Evolutionary conservation across 1,140 invertebrate species (phyloP).

Genomic region (Oscheius sp.): DNA sequence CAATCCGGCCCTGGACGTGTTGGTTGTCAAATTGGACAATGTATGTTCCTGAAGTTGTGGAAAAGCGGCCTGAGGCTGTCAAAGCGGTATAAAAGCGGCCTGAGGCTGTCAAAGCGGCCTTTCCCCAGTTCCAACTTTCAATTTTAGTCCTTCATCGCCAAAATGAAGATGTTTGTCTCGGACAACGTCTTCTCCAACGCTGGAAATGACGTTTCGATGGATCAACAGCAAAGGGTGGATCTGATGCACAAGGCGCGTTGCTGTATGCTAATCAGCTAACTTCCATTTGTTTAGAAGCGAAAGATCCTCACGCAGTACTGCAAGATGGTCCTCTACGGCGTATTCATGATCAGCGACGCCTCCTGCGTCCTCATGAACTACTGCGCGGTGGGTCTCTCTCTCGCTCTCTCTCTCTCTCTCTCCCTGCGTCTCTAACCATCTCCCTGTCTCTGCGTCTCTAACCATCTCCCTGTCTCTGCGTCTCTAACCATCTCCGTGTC

Average conservation of each 20-base stretch:
- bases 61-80: no score
- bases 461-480: no score
- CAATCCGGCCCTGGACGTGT: constrained; percentile 66
- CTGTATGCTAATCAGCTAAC: constrained; percentile 27
- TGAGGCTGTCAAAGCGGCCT: no score
- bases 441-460: no score
- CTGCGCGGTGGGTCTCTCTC: no score
- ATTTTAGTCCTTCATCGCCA: constrained; percentile 56
- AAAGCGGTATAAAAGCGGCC: no score
- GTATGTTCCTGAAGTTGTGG: not conserved
- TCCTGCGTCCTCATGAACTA: constrained; percentile 82
- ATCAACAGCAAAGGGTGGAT: constrained; percentile 20
- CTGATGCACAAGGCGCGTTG: constrained; percentile 19
- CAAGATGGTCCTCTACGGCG: constrained; percentile 95
- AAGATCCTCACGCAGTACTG: constrained; percentile 89
- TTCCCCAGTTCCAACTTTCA: not conserved
- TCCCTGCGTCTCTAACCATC: no score
- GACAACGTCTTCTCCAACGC: constrained; percentile 81
- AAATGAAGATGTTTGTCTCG: constrained; percentile 46
- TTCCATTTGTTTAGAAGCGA: constrained; percentile 67
- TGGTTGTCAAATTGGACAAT: constrained; percentile 70
- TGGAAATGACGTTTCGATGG: constrained; percentile 65
- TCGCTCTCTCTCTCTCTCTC: no score
- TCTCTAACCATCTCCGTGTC: no score
- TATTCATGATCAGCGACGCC: constrained; percentile 84